Conservation (phyloP, 2,888 invertebrate genomes). For the Anticlea derivata region DNA sequence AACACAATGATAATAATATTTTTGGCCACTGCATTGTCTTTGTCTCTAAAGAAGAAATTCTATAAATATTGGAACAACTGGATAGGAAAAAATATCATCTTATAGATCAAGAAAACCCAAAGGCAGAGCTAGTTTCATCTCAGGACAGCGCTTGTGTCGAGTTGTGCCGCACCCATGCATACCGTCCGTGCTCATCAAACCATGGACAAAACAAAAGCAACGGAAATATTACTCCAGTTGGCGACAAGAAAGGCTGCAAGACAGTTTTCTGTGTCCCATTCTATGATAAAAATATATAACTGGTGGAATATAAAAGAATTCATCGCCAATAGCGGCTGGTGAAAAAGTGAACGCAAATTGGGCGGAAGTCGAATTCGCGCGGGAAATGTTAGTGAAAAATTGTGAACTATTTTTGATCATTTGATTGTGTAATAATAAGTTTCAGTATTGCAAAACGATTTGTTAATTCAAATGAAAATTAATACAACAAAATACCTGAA, state of each 20-base stretch:
- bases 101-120: constrained; percentile 7
- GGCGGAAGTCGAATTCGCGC: constrained; percentile 11
- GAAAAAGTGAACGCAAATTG: constrained; percentile 19
- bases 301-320: constrained; percentile 5
- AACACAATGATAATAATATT: no score
- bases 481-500: background rate
- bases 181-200: constrained; percentile 68
- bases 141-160: constrained; percentile 37
- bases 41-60: no score
- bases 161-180: constrained; percentile 62
- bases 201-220: constrained; percentile 78
- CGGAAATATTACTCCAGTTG: constrained; percentile 76
- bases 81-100: background rate
- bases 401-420: background rate
- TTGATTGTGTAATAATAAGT: background rate
- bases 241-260: constrained; percentile 70
- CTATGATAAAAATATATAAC: constrained; percentile 1
- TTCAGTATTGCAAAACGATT: background rate
- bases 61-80: no score
- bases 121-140: background rate
- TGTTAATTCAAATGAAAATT: background rate
- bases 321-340: constrained; percentile 1
- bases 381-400: constrained; percentile 19
- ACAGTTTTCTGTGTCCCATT: constrained; percentile 61
- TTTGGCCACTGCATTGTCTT: no score